Evolutionary conservation across 2,888 invertebrate genomes (phyloP).

Genomic region (Xestoiulus laeticollis): DNA sequence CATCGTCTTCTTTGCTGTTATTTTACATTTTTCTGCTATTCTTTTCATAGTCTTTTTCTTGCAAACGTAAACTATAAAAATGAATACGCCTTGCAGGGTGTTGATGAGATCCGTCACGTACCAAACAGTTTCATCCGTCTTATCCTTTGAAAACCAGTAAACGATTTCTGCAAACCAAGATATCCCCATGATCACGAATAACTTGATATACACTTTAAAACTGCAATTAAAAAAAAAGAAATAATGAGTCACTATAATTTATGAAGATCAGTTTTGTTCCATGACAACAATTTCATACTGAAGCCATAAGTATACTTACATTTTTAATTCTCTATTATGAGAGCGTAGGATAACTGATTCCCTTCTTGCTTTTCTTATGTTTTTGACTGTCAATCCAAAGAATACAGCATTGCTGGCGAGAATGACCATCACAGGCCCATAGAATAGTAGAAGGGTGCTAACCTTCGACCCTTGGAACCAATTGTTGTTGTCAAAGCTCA

Average conservation of each 20-base stretch:
- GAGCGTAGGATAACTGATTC: background rate
- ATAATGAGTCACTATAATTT: background rate
- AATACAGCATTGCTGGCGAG: conserved; percentile 39
- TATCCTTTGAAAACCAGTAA: background rate
- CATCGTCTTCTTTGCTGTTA: background rate
- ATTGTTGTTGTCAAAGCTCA: background rate
- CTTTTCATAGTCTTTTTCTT: conserved; percentile 17
- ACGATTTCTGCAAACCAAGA: conserved; percentile 47
- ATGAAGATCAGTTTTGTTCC: too few species aligned
- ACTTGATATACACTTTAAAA: conserved; percentile 43
- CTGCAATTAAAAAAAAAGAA: conserved; percentile 24
- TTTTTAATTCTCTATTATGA: background rate
- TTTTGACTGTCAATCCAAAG: conserved; percentile 30
- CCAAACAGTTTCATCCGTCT: background rate
- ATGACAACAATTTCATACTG: background rate
- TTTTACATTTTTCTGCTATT: background rate
- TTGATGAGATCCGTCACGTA: conserved; percentile 46
- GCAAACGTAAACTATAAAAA: conserved; percentile 45
- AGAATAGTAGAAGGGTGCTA: background rate
- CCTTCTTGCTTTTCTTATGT: background rate
- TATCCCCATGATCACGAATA: conserved; percentile 50
- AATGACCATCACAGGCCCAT: conserved; percentile 29
- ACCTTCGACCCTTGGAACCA: conserved; percentile 2
- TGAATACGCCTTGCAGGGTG: conserved; percentile 31
- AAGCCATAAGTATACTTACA: conserved; percentile 36